Evolutionary conservation across 2,797 vertebrate genomes (phyloP).

Genomic region (Notoglanidium macrostoma): DNA sequence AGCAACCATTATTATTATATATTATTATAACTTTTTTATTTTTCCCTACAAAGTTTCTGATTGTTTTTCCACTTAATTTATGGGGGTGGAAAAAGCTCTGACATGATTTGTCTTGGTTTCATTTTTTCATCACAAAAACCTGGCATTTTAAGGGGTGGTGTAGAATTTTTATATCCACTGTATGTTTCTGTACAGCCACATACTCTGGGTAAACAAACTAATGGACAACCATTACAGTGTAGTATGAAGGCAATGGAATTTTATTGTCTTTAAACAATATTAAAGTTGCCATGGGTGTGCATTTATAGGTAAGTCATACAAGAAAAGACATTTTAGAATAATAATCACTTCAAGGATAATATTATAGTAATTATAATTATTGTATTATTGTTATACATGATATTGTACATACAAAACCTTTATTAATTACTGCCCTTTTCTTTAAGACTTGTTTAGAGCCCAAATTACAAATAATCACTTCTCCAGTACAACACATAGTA

Average conservation of each 20-base stretch:
- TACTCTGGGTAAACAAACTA: not conserved
- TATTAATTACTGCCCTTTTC: not conserved
- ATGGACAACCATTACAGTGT: not conserved
- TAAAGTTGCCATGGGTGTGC: constrained; percentile 1
- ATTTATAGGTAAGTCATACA: constrained; percentile 8
- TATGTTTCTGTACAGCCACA: too few species aligned
- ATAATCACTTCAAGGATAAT: not conserved
- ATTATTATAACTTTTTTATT: too few species aligned
- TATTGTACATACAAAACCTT: not conserved
- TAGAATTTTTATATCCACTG: too few species aligned
- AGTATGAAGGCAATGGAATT: not conserved
- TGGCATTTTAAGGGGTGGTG: too few species aligned
- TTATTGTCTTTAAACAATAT: constrained; percentile 30
- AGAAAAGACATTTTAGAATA: not conserved
- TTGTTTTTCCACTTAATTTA: too few species aligned
- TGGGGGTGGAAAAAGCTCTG: too few species aligned
- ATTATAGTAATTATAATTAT: not conserved
- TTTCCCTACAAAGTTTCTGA: too few species aligned
- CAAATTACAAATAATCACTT: not conserved
- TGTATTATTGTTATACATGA: not conserved
- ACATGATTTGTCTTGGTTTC: too few species aligned
- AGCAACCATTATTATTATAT: too few species aligned
- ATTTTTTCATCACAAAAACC: too few species aligned
- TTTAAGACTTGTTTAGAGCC: not conserved
- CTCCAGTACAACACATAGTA: not conserved